Evolutionary conservation across 2,113 vertebrate species (phyloP), one percentile per base, ranked within the genome.

Genomic region (Sphaerodactylus townsendi): DNA sequence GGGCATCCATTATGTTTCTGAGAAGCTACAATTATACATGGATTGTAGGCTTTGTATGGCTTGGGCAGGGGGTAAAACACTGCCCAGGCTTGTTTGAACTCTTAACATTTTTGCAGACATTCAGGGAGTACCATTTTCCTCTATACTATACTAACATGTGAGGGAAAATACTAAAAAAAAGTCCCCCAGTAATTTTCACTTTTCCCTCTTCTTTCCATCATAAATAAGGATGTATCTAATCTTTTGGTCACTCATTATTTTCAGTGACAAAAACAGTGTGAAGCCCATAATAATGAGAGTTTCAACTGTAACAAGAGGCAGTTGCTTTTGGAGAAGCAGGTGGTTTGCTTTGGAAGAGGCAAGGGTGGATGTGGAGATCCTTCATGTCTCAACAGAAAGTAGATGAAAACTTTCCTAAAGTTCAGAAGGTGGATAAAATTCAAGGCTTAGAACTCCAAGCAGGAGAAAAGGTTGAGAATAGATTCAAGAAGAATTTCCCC

Each of bases 171-270:
- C 53, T 23, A 56, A 56, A 56, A 56, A n/a, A 56, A 17, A 56
- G 14, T 23, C 5, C 21, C 53, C 53, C 21, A 56, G 53, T 23
- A 21, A 21, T 23, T 56, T 17, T 23, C 19, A 56, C 19, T 56
- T 79, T 77, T 86, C 86, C 59, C 4, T 82, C 83, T 81, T 13
- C 6, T 78, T 86, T 85, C 80, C 17, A 19, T 79, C 86, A 13
- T 85, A 90, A 75, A 83, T 85, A 85, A n/a, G 21, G 21, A 15
- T 33, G 28, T 4, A 83, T 83, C 28, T 87, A 85, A 82, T 33
- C 35, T 46, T 33, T 76, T 41, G 78, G 71, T 86, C 68, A 50
- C 46, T 80, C 77, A 39, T 75, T 77, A 70, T 90, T 85, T 87
- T 66, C 75, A 86, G 25, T 75, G 84, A 70, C 46, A 39, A 72